phyloP scores from a whole-genome alignment of 92 coral and sea anemone species.

The Siderastrea siderea region DNA sequence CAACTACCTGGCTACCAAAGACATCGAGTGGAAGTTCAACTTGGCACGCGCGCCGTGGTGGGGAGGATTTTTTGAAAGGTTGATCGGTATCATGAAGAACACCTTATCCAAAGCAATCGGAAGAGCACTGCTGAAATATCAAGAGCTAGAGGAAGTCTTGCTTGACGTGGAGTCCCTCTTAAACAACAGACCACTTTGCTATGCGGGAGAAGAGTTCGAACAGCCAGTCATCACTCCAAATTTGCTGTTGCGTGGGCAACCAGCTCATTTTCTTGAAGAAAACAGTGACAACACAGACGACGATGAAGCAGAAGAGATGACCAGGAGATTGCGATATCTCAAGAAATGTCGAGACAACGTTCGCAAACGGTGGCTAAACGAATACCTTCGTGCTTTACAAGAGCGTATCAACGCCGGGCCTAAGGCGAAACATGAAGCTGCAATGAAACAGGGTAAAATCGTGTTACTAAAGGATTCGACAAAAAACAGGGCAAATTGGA shows the following conservation, averaged over 20 bases:
- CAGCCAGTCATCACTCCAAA: too few species aligned
- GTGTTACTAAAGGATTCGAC: constrained; percentile 49
- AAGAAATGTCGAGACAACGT: neutral
- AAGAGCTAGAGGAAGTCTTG: constrained; percentile 61
- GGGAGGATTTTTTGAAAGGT: constrained; percentile 46
- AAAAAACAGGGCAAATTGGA: constrained; percentile 48
- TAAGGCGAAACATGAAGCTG: neutral
- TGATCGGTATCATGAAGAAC: constrained; percentile 44
- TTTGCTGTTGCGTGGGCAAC: constrained; percentile 48
- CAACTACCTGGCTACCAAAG: constrained; percentile 31
- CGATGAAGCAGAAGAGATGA: too few species aligned
- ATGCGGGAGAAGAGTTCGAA: too few species aligned
- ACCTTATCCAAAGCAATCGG: constrained; percentile 44
- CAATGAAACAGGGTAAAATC: constrained; percentile 44
- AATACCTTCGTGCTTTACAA: constrained; percentile 68
- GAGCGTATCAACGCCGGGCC: constrained; percentile 51
- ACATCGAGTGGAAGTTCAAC: constrained; percentile 56
- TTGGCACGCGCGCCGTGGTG: constrained; percentile 53
- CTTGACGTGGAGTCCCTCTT: constrained; percentile 53
- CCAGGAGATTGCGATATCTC: too few species aligned
- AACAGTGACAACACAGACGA: too few species aligned
- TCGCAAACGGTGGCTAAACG: constrained; percentile 58
- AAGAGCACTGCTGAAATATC: constrained; percentile 32
- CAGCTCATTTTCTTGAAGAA: neutral
- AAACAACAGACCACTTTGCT: constrained; percentile 78